These are phyloP conservation scores for Latheticus oryzae DNA, from an alignment of 2,888 invertebrate species.

Conservation along the genomic window DNA sequence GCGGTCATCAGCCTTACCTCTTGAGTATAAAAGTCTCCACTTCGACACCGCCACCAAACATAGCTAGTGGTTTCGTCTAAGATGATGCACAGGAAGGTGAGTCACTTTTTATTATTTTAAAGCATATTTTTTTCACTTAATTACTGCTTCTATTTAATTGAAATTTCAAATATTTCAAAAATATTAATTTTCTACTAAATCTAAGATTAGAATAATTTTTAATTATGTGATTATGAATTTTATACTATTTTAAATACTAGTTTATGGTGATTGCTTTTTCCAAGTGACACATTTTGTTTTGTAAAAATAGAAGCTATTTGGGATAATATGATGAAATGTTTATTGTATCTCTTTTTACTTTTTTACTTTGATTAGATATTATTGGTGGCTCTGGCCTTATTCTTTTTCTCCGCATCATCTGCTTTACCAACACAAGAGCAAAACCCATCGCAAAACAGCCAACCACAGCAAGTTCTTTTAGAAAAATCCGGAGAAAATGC, in stretches of 20 bases:
- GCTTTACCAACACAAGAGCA: slow-evolving; percentile 7
- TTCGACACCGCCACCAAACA: slow-evolving; percentile 20
- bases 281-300: no score
- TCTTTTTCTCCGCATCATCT: slow-evolving; percentile 7
- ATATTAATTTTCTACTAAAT: no score
- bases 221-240: no score
- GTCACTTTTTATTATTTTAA: slow-evolving; percentile 19
- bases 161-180: no score
- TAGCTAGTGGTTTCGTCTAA: slow-evolving; percentile 29
- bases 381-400: slow-evolving; percentile 8
- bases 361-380: no score
- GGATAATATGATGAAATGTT: no score
- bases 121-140: background rate
- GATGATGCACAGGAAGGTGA: slow-evolving; percentile 39
- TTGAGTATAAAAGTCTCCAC: slow-evolving; percentile 41
- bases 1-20: slow-evolving; percentile 44
- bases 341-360: no score
- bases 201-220: no score
- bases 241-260: no score
- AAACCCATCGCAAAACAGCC: background rate
- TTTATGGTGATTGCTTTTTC: no score
- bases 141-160: background rate
- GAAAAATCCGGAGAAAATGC: slow-evolving; percentile 4
- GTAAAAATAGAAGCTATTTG: no score
- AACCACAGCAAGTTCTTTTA: no score